Conservation (phyloP, 2,113 vertebrate species). For the Malaclemys terrapin region DNA sequence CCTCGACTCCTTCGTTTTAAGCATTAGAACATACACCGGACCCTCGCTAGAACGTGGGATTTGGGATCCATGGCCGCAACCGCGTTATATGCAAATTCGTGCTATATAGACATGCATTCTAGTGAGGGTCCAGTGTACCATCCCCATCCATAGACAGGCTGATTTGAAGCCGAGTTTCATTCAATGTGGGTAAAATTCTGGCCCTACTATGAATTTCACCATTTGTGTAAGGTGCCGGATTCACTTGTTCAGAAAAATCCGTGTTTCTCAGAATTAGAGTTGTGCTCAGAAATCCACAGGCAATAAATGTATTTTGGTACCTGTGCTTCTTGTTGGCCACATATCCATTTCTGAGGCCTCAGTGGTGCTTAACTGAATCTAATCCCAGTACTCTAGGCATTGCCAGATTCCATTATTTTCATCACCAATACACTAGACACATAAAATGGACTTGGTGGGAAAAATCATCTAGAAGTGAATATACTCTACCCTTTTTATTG, state of each 20-base stretch:
- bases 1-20: neutral
- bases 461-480: neutral
- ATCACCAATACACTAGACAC: neutral
- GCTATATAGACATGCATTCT: no score
- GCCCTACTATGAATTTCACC: neutral
- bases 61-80: no score
- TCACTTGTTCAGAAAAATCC: neutral
- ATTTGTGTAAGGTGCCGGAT: accelerated
- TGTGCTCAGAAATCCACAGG: neutral
- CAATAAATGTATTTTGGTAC: neutral
- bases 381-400: accelerated
- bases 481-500: neutral
- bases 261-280: neutral
- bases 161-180: neutral
- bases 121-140: neutral
- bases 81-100: no score
- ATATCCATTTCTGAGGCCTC: neutral
- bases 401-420: neutral
- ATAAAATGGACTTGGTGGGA: neutral
- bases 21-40: neutral
- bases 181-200: neutral
- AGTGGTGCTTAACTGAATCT: neutral
- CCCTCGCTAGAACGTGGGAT: no score
- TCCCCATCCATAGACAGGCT: neutral
- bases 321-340: neutral